Percentiles rank a stretch among this genome's conserved stretches.
Conservation (phyloP, 2,113 vertebrate species). For the Rhinogobius similis region DNA sequence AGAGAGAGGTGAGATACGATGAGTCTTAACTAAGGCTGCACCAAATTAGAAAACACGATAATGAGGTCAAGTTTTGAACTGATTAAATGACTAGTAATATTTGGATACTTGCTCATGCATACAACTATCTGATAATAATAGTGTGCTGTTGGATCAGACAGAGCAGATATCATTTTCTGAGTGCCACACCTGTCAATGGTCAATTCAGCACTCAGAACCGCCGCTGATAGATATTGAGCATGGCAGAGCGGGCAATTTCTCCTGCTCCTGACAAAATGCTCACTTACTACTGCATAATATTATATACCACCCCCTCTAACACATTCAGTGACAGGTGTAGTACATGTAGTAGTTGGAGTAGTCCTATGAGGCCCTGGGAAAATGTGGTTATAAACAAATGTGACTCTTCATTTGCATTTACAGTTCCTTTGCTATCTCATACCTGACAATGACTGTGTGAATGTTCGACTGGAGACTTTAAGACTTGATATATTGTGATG, state of each 20-base stretch:
- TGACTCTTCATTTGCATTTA: no score
- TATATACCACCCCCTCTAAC: no score
- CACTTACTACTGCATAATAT: neutral
- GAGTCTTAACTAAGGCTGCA: conserved; percentile 24
- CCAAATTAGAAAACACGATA: neutral
- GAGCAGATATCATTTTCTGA: neutral
- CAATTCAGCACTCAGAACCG: neutral
- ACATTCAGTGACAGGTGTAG: no score
- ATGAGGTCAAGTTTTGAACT: neutral
- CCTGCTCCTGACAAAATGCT: neutral
- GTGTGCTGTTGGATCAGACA: neutral
- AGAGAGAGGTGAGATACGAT: conserved; percentile 44
- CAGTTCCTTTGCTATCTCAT: neutral
- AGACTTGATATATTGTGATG: neutral
- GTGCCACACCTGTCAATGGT: neutral
- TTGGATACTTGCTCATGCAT: neutral
- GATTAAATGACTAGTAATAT: neutral
- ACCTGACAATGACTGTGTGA: neutral
- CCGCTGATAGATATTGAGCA: neutral
- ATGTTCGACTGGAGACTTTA: neutral
- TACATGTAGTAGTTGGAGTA: no score
- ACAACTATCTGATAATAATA: neutral
- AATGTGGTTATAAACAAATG: no score
- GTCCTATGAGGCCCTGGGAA: no score
- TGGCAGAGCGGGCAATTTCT: neutral